Base-by-base conservation (phyloP, 2,113 vertebrate species). In the Ancistrus triradiatus region DNA sequence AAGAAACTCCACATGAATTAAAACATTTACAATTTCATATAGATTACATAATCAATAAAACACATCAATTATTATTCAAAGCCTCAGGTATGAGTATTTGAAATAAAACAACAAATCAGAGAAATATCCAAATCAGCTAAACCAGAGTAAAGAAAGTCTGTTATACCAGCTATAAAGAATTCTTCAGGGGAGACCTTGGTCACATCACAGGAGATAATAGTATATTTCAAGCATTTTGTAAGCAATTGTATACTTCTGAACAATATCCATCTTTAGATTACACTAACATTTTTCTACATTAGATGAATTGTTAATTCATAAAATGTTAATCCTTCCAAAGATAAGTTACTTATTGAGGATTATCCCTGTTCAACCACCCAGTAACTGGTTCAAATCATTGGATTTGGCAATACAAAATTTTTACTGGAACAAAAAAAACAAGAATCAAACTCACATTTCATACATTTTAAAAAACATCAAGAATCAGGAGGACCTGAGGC, bases 151-250 rank as follows among this genome's bases (percentile, higher is more conserved):
- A 44, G 11, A 44, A 44, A n/a, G 15, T 2, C 25, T 28, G 14
- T 25, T 4, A 27, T 24, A 19, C 15, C 18, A 1, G 6, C 21
- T 11, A 19, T 57, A 15, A 57, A 14, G 15, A 42, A 40, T 4
- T 7, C 53, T 22, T 17, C 35, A 22, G 19, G 19, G 19, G 13
- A 24, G 13, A 24, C 4, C 5, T 13, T 40, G 2, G 9, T n/a
- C 53, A 58, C n/a, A 13, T 8, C 50, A 28, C 27, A 31, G 17
- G 50, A 52, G 7, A 17, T 52, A 51, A 51, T 28, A 28, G 14
- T 7, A 27, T 14, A 6, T 27, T 52, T 28, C 49, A 28, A 17
- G 28, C n/a, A n/a, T n/a, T n/a, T n/a, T n/a, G n/a, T n/a, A n/a
- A n/a, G n/a, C n/a, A n/a, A n/a, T n/a, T n/a, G n/a, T n/a, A n/a